Evolutionary conservation across 2,113 vertebrate genomes (phyloP), one percentile per base, ranked within the genome.

Genomic region (Probosciger aterrimus): DNA sequence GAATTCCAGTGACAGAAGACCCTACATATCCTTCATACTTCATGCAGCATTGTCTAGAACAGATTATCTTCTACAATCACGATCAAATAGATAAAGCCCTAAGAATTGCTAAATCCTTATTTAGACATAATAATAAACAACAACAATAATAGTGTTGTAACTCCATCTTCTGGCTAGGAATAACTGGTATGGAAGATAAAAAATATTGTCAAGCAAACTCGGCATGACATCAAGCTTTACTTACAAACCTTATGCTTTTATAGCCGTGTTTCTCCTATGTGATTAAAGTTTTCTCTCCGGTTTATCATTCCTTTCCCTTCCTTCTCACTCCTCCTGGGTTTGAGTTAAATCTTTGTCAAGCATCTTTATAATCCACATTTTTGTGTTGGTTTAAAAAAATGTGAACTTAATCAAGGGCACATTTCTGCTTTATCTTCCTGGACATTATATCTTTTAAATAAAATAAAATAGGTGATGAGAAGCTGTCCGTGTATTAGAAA

Each of bases 161-260:
- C 63, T 88, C 82, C 84, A 92, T 67, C 91, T 95, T 90, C 94
- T 88, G 63, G 70, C 53, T 91, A 87, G 22, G 44, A 91, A 52
- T 69, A 84, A 91, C 11, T 69, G 23, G 41, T 64, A 65, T 19
- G 15, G 17, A 76, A 91, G 28, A 85, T 16, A 4, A 47, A 80
- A 74, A 83, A 75, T 33, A 59, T 7, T 17, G 82, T 8, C 1
- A 18, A 63, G 31, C 1, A 1, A 95, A 64, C 78, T 88, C 49
- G 67, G 25, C 15, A 39, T 78, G n/a, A 44, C 41, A 78, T 63
- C 25, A 91, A 39, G 50, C 15, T 52, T 89, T 52, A 68, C 20
- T 92, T 60, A 43, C 6, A 69, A 79, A 74, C 5, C 49, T 67
- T 24, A 88, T 62, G 18, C 6, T 79, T 88, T 49, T 76, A 35